These are phyloP conservation scores for Emydura subglobosa DNA, from an alignment of 2,113 vertebrate species.

Conservation along the genomic window DNA sequence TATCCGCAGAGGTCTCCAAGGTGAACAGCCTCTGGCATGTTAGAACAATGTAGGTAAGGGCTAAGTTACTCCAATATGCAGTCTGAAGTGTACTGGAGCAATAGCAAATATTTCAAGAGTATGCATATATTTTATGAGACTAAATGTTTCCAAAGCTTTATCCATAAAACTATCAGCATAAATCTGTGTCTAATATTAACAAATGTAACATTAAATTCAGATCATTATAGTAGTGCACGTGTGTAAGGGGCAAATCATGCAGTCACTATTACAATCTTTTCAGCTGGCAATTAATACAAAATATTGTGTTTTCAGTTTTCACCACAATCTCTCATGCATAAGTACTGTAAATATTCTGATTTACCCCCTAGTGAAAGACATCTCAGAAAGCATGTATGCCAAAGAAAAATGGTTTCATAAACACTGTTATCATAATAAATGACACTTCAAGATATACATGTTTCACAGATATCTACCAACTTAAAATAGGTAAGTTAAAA, in stretches of 20 bases:
- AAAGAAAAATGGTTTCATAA: conserved; percentile 27
- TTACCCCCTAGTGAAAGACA: conserved; percentile 58
- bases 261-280: conserved; percentile 57
- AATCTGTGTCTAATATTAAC: conserved; percentile 74
- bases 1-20: no score
- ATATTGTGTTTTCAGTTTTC: conserved; percentile 56
- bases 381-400: conserved; percentile 14
- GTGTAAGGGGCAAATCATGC: conserved; percentile 66
- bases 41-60: no score
- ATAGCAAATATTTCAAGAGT: conserved; percentile 71
- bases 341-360: conserved; percentile 25
- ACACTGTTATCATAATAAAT: background rate
- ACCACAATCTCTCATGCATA: conserved; percentile 51
- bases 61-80: conserved; percentile 25
- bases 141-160: conserved; percentile 71
- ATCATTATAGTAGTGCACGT: conserved; percentile 63
- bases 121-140: conserved; percentile 74
- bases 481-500: background rate
- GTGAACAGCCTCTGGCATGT: no score
- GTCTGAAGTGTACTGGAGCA: conserved; percentile 37
- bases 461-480: background rate
- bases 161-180: conserved; percentile 76
- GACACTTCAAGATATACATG: background rate
- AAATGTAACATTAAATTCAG: conserved; percentile 75
- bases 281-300: conserved; percentile 67